These are phyloP conservation scores for Proterorhinus semilunaris DNA, from an alignment of 2,113 vertebrate genomes.

Conservation along the genomic window DNA sequence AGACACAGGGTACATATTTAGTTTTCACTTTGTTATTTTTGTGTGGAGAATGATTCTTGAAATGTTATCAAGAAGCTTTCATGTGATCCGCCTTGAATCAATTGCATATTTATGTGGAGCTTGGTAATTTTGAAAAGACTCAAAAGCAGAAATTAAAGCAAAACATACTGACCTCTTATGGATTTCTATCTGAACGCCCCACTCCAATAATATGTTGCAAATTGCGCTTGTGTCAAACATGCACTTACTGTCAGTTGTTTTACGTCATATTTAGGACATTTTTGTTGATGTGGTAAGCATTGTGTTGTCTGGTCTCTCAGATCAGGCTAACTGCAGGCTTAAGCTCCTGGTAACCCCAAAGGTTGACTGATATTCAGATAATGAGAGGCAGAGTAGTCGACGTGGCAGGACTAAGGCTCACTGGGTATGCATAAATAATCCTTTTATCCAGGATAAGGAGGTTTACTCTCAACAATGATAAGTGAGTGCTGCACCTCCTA, in stretches of 20 bases:
- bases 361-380: constrained; percentile 47
- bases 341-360: constrained; percentile 46
- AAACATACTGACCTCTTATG: no score
- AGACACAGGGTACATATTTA: constrained; percentile 21
- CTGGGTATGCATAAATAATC: constrained; percentile 47
- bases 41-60: constrained; percentile 10
- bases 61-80: constrained; percentile 12
- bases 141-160: background rate
- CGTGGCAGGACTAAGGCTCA: constrained; percentile 16
- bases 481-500: constrained; percentile 5
- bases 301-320: constrained; percentile 14
- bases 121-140: background rate
- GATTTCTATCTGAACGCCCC: background rate
- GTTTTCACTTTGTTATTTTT: constrained; percentile 21
- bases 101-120: constrained; percentile 1
- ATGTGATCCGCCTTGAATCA: constrained; percentile 14
- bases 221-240: background rate
- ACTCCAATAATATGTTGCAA: background rate
- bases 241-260: constrained; percentile 2
- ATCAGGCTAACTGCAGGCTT: constrained; percentile 34
- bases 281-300: background rate
- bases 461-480: constrained; percentile 21
- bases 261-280: background rate
- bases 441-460: constrained; percentile 32
- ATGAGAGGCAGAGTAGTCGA: constrained; percentile 40